Evolutionary conservation across 2,888 invertebrate genomes (phyloP).

Genomic region (Cetonia aurata): DNA sequence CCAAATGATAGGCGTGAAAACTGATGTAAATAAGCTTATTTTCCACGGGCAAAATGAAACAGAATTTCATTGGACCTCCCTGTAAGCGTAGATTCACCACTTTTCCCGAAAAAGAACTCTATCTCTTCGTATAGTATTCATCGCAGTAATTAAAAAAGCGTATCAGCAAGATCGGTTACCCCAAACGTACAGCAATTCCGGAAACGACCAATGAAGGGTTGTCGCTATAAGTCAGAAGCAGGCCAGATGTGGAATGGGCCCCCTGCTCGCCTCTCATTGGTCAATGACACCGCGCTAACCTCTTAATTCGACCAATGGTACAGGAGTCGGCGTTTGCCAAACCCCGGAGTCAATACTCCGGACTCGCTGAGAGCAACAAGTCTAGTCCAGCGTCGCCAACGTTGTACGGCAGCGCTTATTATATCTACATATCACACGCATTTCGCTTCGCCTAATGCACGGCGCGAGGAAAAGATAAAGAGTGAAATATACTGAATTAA

Average conservation of each 20-base stretch:
- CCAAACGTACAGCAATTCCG: constrained; percentile 54
- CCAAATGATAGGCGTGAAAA: too few relatives aligned
- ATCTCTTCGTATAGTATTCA: constrained; percentile 4
- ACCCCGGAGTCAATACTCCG: constrained; percentile 59
- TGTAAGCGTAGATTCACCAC: too few relatives aligned
- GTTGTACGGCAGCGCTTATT: constrained; percentile 49
- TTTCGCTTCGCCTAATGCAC: constrained; percentile 17
- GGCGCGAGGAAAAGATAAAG: constrained; percentile 19
- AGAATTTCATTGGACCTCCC: too few relatives aligned
- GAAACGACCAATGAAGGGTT: constrained; percentile 62
- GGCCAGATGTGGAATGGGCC: constrained; percentile 59
- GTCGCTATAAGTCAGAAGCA: constrained; percentile 57
- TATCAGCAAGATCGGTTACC: constrained; percentile 3
- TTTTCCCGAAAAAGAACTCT: neutral
- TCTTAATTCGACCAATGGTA: constrained; percentile 57
- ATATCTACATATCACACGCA: constrained; percentile 25
- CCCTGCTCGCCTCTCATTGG: constrained; percentile 56
- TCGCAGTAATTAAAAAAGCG: constrained; percentile 10
- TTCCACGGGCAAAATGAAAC: too few relatives aligned
- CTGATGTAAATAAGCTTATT: too few relatives aligned
- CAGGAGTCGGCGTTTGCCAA: constrained; percentile 52
- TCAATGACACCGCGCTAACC: constrained; percentile 57
- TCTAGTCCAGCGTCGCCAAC: constrained; percentile 51
- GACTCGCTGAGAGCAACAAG: constrained; percentile 58
- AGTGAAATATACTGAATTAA: constrained; percentile 1